phyloP scores from a whole-genome alignment of 2,113 vertebrate species.

The Anas platyrhynchos region DNA sequence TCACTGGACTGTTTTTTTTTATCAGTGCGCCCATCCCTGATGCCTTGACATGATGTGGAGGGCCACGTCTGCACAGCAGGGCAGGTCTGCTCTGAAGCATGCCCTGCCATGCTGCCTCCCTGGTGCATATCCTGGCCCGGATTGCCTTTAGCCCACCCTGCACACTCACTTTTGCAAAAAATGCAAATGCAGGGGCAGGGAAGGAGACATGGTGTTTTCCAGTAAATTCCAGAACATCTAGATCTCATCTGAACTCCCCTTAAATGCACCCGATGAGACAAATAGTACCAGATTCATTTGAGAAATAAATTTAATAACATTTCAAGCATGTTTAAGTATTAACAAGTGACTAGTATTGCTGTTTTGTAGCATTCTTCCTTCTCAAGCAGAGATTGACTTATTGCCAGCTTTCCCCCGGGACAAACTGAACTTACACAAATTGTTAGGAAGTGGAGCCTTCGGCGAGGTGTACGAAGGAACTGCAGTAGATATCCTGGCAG shows the following conservation, averaged over 20 bases:
- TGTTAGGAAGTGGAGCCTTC: conserved; percentile 83
- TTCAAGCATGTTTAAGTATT: background rate
- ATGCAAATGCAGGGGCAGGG: fast-evolving
- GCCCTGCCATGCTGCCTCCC: fast-evolving
- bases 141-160: background rate
- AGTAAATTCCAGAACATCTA: background rate
- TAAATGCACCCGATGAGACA: background rate
- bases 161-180: background rate
- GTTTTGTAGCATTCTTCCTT: conserved; percentile 75
- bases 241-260: background rate
- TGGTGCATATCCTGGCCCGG: too few species aligned
- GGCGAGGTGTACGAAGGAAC: conserved; percentile 83
- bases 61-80: background rate
- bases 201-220: background rate
- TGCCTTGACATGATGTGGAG: background rate
- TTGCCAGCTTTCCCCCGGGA: conserved; percentile 79
- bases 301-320: background rate
- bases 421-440: conserved; percentile 74
- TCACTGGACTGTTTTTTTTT: background rate
- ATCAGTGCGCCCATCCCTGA: background rate
- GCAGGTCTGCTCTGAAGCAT: background rate
- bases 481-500: conserved; percentile 68
- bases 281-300: background rate
- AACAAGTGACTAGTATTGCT: background rate
- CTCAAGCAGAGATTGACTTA: conserved; percentile 74